Conservation (phyloP, 2,888 invertebrate species). For the Microctonus aethiopoides region DNA sequence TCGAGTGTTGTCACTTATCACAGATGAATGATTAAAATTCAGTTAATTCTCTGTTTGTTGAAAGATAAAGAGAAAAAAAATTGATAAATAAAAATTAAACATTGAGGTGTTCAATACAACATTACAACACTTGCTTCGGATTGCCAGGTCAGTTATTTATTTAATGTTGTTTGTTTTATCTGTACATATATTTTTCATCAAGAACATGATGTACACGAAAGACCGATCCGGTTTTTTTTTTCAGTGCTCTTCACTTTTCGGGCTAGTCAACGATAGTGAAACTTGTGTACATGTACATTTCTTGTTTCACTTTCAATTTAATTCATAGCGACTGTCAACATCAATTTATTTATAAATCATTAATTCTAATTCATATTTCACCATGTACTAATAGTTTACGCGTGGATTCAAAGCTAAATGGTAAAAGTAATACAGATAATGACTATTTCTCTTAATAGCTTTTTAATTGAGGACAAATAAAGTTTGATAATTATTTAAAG, state of each 20-base stretch:
- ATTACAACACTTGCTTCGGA: neutral
- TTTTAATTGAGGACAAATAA: too few species aligned
- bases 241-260: slow-evolving; percentile 24
- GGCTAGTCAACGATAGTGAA: slow-evolving; percentile 31
- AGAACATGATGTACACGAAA: neutral
- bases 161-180: neutral
- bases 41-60: neutral
- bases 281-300: neutral
- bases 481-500: too few species aligned
- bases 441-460: too few species aligned
- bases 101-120: neutral
- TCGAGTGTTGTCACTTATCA: neutral
- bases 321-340: neutral
- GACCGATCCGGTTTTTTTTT: slow-evolving; percentile 26
- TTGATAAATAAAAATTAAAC: neutral
- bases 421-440: too few species aligned
- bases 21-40: neutral
- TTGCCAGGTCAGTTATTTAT: slow-evolving; percentile 5
- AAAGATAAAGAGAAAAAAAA: neutral
- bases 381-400: too few species aligned
- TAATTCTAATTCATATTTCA: neutral
- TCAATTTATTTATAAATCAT: neutral
- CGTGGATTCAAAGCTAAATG: too few species aligned
- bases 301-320: slow-evolving; percentile 11
- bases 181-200: neutral